Conservation (phyloP, 30 jellyfish, hydroid and myxozoan species). For the Turritopsis dohrnii region DNA sequence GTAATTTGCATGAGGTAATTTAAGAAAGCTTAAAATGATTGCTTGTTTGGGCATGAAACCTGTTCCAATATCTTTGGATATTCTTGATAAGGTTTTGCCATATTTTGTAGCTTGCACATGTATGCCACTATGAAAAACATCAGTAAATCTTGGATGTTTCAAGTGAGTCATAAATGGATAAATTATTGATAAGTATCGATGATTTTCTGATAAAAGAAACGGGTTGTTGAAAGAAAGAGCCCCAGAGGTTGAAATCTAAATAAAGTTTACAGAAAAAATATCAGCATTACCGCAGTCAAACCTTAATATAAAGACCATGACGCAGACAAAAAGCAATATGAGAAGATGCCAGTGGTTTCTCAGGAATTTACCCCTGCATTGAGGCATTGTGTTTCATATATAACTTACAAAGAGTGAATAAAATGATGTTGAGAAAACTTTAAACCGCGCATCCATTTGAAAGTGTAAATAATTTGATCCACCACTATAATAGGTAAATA, state of each 20-base stretch:
- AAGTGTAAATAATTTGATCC: not conserved
- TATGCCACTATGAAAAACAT: not conserved
- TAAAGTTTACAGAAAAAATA: not conserved
- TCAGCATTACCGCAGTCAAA: too few species aligned
- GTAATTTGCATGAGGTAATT: not conserved
- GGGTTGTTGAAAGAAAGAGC: not conserved
- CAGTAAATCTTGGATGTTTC: not conserved
- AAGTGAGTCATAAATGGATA: not conserved
- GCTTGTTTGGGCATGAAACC: not conserved
- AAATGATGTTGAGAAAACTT: not conserved
- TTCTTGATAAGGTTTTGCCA: not conserved
- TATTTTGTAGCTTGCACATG: not conserved
- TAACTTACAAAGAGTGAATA: not conserved
- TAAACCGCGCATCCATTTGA: not conserved
- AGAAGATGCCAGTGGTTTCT: not conserved
- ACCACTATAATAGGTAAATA: too few species aligned
- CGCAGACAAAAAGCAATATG: too few species aligned
- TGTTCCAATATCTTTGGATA: not conserved
- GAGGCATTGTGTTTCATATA: not conserved
- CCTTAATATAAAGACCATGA: too few species aligned
- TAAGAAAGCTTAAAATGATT: not conserved
- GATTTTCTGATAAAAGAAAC: not conserved
- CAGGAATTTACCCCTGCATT: not conserved
- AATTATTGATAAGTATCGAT: not conserved
- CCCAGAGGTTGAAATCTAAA: not conserved